phyloP scores from a whole-genome alignment of 1,140 invertebrate species.

The Drosophila santomea region DNA sequence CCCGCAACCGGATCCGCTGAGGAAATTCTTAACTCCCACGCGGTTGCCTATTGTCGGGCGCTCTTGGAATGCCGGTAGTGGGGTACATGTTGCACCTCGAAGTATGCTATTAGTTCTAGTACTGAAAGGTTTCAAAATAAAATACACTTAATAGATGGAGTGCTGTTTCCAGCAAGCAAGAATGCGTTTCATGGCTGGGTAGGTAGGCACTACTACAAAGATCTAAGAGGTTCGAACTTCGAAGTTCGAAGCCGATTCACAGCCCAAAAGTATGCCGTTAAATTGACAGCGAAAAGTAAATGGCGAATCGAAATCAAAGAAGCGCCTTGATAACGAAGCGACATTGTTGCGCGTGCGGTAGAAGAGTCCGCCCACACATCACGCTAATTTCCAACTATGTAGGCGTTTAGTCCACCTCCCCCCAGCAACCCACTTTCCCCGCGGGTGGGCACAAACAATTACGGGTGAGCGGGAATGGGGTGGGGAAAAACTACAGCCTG shows the following conservation, averaged over 20 bases:
- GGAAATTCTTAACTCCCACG: too few relatives aligned
- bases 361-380: conserved; percentile 29
- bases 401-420: conserved; percentile 56
- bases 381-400: conserved; percentile 75
- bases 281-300: conserved; percentile 43
- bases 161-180: too few relatives aligned
- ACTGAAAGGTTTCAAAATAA: background rate
- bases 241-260: conserved; percentile 1
- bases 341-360: conserved; percentile 68
- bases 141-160: background rate
- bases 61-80: background rate
- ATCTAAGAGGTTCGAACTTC: conserved; percentile 16
- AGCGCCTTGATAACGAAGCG: conserved; percentile 52
- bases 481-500: conserved; percentile 48
- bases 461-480: conserved; percentile 22
- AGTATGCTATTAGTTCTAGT: conserved; percentile 28
- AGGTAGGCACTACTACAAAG: background rate
- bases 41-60: conserved; percentile 43
- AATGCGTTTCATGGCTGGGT: background rate
- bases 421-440: background rate
- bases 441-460: conserved; percentile 60
- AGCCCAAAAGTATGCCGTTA: conserved; percentile 66
- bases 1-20: conserved; percentile 63
- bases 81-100: conserved; percentile 12
- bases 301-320: conserved; percentile 64